phyloP scores from a whole-genome alignment of 30 jellyfish, hydroid and myxozoan genomes.

The Turritopsis dohrnii region DNA sequence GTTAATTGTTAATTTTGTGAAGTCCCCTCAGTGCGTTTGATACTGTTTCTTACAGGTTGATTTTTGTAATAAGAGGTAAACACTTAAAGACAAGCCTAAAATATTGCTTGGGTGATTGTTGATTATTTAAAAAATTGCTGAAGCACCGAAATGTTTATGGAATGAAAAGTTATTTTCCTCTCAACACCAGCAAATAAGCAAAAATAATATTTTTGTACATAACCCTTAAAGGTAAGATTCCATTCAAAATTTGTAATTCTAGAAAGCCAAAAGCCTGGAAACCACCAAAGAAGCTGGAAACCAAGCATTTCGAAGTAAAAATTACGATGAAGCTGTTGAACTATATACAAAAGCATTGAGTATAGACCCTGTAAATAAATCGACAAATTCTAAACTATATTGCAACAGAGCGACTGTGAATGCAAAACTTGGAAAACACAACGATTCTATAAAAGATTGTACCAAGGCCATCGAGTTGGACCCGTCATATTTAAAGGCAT shows the following conservation, averaged over 20 bases:
- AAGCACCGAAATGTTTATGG: too few species aligned
- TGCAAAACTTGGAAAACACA: constrained; percentile 44
- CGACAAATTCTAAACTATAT: constrained; percentile 75
- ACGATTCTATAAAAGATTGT: constrained; percentile 77
- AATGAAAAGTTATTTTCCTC: too few species aligned
- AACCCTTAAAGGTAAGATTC: too few species aligned
- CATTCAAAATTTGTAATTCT: neutral
- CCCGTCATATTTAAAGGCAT: constrained; percentile 69
- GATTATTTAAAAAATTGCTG: too few species aligned
- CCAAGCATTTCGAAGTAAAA: constrained; percentile 59
- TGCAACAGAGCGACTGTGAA: constrained; percentile 89
- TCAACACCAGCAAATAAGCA: too few species aligned
- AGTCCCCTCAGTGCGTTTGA: too few species aligned
- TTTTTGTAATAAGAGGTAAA: too few species aligned
- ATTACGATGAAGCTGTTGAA: constrained; percentile 67
- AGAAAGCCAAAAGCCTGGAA: constrained; percentile 86
- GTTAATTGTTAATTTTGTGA: too few species aligned
- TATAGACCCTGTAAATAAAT: constrained; percentile 67
- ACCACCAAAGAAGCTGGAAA: constrained; percentile 74
- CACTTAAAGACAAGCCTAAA: too few species aligned
- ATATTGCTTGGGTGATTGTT: too few species aligned
- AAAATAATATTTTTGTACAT: too few species aligned
- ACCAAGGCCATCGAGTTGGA: constrained; percentile 85
- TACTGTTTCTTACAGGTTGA: too few species aligned
- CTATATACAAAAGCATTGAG: constrained; percentile 77